Evolutionary conservation across 2,888 invertebrate genomes (phyloP).

Genomic region (Dynastes tityus): DNA sequence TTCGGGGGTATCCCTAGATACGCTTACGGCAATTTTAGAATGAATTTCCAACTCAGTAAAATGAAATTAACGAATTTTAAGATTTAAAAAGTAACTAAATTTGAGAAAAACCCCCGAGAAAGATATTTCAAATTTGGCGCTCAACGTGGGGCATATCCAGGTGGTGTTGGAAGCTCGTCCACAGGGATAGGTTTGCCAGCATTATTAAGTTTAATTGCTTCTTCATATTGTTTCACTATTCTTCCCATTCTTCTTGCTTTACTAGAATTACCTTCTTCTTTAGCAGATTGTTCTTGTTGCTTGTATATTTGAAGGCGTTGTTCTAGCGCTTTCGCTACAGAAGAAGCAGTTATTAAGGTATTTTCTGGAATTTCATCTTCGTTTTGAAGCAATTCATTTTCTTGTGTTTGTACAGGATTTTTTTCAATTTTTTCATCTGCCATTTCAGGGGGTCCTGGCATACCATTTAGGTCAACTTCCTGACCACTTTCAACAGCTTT

Average conservation of each 20-base stretch:
- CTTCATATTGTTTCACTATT: conserved; percentile 94
- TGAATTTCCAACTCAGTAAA: too few species aligned
- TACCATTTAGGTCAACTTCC: conserved; percentile 85
- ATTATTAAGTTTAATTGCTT: conserved; percentile 86
- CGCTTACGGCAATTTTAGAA: too few species aligned
- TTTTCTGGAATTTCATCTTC: conserved; percentile 52
- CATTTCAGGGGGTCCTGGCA: conserved; percentile 82
- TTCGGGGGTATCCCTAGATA: too few species aligned
- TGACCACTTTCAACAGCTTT: conserved; percentile 83
- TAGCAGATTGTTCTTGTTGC: conserved; percentile 83
- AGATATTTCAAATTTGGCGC: too few species aligned
- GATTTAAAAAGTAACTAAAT: too few species aligned
- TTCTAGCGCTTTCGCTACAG: conserved; percentile 83
- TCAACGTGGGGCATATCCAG: conserved; percentile 79
- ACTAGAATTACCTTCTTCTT: conserved; percentile 85
- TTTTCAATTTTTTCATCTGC: conserved; percentile 58
- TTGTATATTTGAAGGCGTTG: conserved; percentile 89
- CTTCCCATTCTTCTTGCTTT: conserved; percentile 92
- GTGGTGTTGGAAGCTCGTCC: conserved; percentile 91
- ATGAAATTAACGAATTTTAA: too few species aligned
- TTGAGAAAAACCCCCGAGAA: too few species aligned
- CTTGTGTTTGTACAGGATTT: conserved; percentile 61
- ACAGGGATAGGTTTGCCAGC: conserved; percentile 82
- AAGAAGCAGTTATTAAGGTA: conserved; percentile 71
- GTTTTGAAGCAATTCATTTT: conserved; percentile 50